Conservation (phyloP, 2,888 invertebrate genomes). For the Drosophila emarginata region DNA sequence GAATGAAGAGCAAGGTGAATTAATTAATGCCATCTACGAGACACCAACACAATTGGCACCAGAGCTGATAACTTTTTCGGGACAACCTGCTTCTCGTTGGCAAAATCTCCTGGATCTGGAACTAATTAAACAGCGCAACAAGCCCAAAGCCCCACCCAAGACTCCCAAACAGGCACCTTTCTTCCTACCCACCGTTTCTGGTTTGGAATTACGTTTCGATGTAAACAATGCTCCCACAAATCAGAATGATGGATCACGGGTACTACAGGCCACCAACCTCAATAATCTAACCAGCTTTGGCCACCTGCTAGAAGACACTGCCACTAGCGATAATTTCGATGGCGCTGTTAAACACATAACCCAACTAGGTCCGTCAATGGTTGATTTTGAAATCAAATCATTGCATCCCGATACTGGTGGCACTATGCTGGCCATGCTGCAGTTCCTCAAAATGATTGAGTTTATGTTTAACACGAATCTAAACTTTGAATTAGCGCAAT, state of each 20-base stretch:
- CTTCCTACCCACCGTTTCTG: slow-evolving; percentile 95
- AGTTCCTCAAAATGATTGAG: slow-evolving; percentile 90
- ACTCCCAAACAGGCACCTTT: slow-evolving; percentile 95
- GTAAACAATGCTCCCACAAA: slow-evolving; percentile 81
- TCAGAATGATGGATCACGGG: slow-evolving; percentile 82
- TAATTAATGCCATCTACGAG: slow-evolving; percentile 79
- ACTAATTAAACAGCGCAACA: slow-evolving; percentile 93
- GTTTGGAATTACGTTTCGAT: slow-evolving; percentile 92
- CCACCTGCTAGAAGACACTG: slow-evolving; percentile 85
- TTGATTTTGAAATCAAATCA: slow-evolving; percentile 93
- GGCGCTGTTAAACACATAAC: slow-evolving; percentile 84
- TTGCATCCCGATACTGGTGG: slow-evolving; percentile 90
- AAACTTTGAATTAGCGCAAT: slow-evolving; percentile 95
- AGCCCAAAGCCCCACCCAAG: slow-evolving; percentile 92
- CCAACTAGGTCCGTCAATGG: slow-evolving; percentile 89
- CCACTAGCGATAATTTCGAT: slow-evolving; percentile 82
- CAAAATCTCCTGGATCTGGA: slow-evolving; percentile 94
- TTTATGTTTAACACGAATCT: slow-evolving; percentile 88
- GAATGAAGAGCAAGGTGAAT: slow-evolving; percentile 74
- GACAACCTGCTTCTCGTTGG: slow-evolving; percentile 94
- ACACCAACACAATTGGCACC: slow-evolving; percentile 83
- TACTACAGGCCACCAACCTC: slow-evolving; percentile 85
- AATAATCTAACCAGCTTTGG: slow-evolving; percentile 88
- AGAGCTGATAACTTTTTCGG: slow-evolving; percentile 91
- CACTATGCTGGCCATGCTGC: slow-evolving; percentile 87